Conservation (phyloP, 1,140 invertebrate species). For the Papilio helenus region DNA sequence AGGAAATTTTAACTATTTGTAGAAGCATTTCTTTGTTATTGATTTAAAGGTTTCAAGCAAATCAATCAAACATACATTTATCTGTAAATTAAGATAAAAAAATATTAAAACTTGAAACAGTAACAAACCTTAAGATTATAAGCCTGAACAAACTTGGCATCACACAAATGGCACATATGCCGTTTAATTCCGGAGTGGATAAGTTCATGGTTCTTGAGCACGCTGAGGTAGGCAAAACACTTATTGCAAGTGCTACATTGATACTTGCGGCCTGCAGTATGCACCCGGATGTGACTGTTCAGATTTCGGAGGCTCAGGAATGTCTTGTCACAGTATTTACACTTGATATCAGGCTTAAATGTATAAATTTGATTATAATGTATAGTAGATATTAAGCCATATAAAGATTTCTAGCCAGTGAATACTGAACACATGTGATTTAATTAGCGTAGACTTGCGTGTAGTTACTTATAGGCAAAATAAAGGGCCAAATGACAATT, state of each 20-base stretch:
- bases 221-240: slow-evolving; percentile 84
- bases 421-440: too few species aligned
- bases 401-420: not conserved
- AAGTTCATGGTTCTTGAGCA: slow-evolving; percentile 80
- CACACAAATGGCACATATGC: slow-evolving; percentile 78
- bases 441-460: too few species aligned
- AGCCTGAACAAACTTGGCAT: slow-evolving; percentile 77
- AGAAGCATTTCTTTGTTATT: too few species aligned
- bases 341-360: slow-evolving; percentile 79
- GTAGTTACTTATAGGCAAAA: too few species aligned
- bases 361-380: not conserved
- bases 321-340: slow-evolving; percentile 77
- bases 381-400: not conserved
- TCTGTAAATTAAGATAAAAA: too few species aligned
- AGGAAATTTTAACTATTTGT: too few species aligned
- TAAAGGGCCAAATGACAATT: too few species aligned
- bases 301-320: slow-evolving; percentile 74
- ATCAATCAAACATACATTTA: too few species aligned
- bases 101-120: slow-evolving; percentile 4
- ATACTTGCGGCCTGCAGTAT: slow-evolving; percentile 91
- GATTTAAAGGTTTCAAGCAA: too few species aligned
- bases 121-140: slow-evolving; percentile 73
- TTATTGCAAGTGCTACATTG: slow-evolving; percentile 90
- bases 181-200: slow-evolving; percentile 77
- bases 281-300: slow-evolving; percentile 88